A percentile compares a stretch with the other conserved stretches of the same genome.
These are phyloP conservation scores for Sitta europaea DNA, from an alignment of 2,113 vertebrate species.

Conservation along the genomic window DNA sequence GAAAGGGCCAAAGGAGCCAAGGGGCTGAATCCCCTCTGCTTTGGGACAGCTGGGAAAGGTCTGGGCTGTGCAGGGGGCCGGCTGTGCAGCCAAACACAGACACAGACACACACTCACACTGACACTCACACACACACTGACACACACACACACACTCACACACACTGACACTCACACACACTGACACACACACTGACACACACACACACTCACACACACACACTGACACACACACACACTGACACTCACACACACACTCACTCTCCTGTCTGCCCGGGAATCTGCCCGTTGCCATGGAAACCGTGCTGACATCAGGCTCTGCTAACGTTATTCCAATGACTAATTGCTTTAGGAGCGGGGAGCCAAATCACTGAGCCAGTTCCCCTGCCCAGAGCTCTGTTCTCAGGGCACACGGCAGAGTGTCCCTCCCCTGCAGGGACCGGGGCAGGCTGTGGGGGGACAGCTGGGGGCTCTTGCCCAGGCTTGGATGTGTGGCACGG, in stretches of 20 bases:
- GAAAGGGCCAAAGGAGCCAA: not conserved
- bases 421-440: not conserved
- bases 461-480: not conserved
- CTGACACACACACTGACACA: no score
- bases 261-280: not conserved
- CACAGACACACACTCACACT: no score
- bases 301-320: not conserved
- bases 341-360: not conserved
- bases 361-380: not conserved
- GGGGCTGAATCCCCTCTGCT: rapidly evolving
- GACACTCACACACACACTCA: no score
- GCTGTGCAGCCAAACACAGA: no score
- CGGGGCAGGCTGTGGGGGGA: not conserved
- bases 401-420: not conserved
- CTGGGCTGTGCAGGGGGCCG: not conserved
- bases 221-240: not conserved
- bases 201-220: no score
- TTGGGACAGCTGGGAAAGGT: not conserved
- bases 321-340: not conserved
- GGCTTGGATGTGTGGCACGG: not conserved
- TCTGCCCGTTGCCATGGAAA: slow-evolving; percentile 43
- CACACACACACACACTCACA: no score
- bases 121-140: no score
- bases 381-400: not conserved
- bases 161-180: no score